A percentile compares a stretch with the other conserved stretches of the same genome.
These are phyloP conservation scores for Clavelina lepadiformis DNA, from an alignment of 23 tunicate species.

Conservation along the genomic window DNA sequence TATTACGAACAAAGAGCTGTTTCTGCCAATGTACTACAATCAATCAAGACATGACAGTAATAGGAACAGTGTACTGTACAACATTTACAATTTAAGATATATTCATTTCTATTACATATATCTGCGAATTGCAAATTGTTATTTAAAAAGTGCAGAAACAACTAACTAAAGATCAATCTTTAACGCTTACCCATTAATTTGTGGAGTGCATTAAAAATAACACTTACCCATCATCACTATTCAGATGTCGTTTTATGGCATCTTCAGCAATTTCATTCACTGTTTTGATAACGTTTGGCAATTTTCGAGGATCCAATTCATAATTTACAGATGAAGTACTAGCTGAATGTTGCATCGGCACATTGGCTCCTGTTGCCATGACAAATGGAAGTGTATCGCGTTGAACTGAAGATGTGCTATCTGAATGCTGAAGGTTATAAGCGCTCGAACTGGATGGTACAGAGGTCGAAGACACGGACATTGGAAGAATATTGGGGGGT, in stretches of 20 bases:
- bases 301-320: conserved; percentile 14
- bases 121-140: no score
- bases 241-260: not conserved
- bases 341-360: conserved; percentile 47
- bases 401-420: conserved; percentile 47
- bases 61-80: no score
- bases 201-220: not conserved
- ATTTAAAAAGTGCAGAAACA: no score
- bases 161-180: no score
- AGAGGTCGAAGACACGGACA: conserved; percentile 46
- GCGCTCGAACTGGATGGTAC: conserved; percentile 65
- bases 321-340: conserved; percentile 52
- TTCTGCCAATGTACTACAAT: no score
- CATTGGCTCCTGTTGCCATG: conserved; percentile 12
- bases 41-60: no score
- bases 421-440: conserved; percentile 58
- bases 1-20: no score
- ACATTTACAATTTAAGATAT: no score
- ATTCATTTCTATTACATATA: no score
- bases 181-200: no score
- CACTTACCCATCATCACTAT: conserved; percentile 18
- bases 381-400: conserved; percentile 27
- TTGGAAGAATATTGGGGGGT: conserved; percentile 3
- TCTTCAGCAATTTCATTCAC: not conserved
- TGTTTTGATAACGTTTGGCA: not conserved